Base-by-base conservation (phyloP, 2,888 invertebrate genomes). In the Lochmaea crataegi region DNA sequence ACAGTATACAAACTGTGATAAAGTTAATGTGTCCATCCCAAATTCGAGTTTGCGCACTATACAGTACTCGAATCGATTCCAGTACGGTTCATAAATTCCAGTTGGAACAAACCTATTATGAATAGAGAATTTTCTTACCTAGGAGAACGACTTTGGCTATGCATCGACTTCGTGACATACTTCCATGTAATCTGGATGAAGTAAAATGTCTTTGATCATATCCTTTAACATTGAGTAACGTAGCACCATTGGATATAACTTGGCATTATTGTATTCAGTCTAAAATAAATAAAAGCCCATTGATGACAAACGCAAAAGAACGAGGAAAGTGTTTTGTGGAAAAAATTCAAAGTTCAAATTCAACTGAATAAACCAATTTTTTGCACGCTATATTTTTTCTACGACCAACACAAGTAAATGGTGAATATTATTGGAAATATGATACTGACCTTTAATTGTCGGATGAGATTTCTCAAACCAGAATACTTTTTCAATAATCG, bases 101-200 rank as follows among this genome's bases (percentile, higher is more conserved):
- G n/a, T n/a, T n/a, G n/a, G n/a, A n/a, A n/a, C n/a, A n/a, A n/a
- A n/a, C n/a, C n/a, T n/a, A n/a, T n/a, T n/a, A n/a, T 32, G 26
- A 32, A 5, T 5, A 3, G 2, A 32, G 4, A 32, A 32, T 32
- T 32, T 32, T 2, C 26, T 68, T 69, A 78, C 82, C 82, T 82
- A 82, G 80, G 82, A 81, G 73, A 86, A 86, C 63, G 85, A 90
- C 87, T 89, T 90, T 85, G 89, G 90, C 90, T 91, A 91, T 87
- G 90, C 91, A 86, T 94, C 95, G 86, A 94, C 91, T 87, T 97
- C 97, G 86, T 97, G 97, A 88, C 96, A 96, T 77, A 97, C 96
- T 88, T 97, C 97, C 94, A 97, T 96, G 89, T 96, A 97, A 87
- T 96, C 96, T n/a, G 96, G 96, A 88, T 96, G 94, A 83, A 96